These are phyloP conservation scores for Drosophila eohydei DNA, from an alignment of 2,888 invertebrate genomes.

Conservation along the genomic window DNA sequence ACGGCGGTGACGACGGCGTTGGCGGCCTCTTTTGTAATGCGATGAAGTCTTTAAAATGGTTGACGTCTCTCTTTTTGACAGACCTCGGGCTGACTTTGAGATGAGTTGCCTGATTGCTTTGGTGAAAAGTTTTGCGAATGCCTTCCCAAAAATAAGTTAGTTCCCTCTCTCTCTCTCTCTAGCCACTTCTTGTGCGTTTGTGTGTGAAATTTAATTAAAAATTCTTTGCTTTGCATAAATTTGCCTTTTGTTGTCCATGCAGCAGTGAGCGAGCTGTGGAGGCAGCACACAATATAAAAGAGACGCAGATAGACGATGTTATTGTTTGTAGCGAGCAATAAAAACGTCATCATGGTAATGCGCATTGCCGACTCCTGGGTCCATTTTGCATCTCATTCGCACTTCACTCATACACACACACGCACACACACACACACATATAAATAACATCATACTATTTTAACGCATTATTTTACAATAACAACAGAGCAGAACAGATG, in stretches of 20 bases:
- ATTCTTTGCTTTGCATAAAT: conserved; percentile 77
- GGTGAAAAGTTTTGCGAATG: conserved; percentile 35
- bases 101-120: conserved; percentile 44
- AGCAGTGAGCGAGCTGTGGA: not conserved
- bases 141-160: conserved; percentile 26
- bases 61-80: conserved; percentile 41
- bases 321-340: conserved; percentile 66
- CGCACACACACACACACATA: conserved; percentile 19
- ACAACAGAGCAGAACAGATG: conserved; percentile 25
- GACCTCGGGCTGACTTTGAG: conserved; percentile 31
- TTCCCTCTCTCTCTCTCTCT: not conserved
- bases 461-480: conserved; percentile 65
- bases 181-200: conserved; percentile 48
- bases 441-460: conserved; percentile 49
- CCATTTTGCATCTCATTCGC: conserved; percentile 33
- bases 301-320: conserved; percentile 40
- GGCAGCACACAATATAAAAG: not conserved
- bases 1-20: conserved; percentile 21
- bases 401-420: conserved; percentile 19
- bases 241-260: conserved; percentile 61
- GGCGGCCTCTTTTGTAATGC: conserved; percentile 34
- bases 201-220: conserved; percentile 76
- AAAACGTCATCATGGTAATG: conserved; percentile 69
- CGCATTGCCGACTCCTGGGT: conserved; percentile 43
- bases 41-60: conserved; percentile 63